Conservation (phyloP, 1,140 invertebrate genomes). For the Plutomurus gul region DNA sequence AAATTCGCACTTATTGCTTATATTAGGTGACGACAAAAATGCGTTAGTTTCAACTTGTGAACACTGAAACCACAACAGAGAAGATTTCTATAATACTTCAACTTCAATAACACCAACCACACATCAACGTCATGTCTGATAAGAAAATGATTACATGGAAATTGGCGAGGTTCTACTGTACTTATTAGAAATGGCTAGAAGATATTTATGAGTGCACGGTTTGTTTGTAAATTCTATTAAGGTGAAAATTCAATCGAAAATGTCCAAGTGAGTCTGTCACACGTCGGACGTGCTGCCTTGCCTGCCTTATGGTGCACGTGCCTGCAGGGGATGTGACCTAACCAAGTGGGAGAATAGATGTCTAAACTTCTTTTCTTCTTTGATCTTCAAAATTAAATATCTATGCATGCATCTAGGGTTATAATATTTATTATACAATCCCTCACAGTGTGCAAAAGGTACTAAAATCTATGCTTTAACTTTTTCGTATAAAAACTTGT, state of each 20-base stretch:
- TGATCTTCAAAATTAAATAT: too few relatives aligned
- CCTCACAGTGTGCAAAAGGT: too few relatives aligned
- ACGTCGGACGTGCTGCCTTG: slow-evolving; percentile 12
- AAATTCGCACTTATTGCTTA: too few relatives aligned
- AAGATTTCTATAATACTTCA: too few relatives aligned
- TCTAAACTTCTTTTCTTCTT: not conserved
- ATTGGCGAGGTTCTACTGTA: not conserved
- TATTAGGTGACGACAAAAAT: not conserved
- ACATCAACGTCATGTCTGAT: too few relatives aligned
- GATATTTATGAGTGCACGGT: not conserved
- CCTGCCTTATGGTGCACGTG: not conserved
- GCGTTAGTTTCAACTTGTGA: not conserved
- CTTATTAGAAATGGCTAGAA: not conserved
- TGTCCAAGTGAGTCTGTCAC: not conserved
- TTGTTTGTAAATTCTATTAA: not conserved
- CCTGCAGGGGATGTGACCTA: not conserved
- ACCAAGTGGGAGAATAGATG: not conserved
- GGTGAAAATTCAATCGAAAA: not conserved
- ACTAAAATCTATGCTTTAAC: too few relatives aligned
- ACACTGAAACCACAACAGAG: not conserved
- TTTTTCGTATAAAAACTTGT: too few relatives aligned
- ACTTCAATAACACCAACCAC: too few relatives aligned
- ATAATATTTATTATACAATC: too few relatives aligned
- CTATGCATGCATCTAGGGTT: too few relatives aligned
- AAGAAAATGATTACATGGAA: too few relatives aligned